These are phyloP conservation scores for Notocelia uddmanniana DNA, from an alignment of 2,888 invertebrate genomes.

Conservation along the genomic window DNA sequence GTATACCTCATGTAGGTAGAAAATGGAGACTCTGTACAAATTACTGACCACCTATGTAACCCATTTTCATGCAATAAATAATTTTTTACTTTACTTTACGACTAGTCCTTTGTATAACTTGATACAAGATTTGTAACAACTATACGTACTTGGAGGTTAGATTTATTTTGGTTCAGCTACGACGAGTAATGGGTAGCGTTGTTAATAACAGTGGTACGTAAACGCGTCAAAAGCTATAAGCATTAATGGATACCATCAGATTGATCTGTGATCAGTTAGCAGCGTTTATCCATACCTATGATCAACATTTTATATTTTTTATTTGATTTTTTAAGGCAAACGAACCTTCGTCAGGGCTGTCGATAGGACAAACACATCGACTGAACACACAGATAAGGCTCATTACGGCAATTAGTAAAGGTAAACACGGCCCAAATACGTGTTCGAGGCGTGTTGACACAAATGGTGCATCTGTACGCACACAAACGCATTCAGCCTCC, in stretches of 20 bases:
- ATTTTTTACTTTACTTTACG: too few species aligned
- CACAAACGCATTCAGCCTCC: conserved; percentile 21
- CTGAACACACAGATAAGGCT: conserved; percentile 75
- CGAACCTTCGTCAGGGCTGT: conserved; percentile 66
- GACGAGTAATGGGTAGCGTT: not conserved
- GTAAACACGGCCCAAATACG: conserved; percentile 76
- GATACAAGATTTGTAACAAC: not conserved
- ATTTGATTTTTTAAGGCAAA: conserved; percentile 27
- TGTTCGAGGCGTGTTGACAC: conserved; percentile 55
- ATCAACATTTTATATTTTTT: conserved; percentile 10
- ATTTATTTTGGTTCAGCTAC: not conserved
- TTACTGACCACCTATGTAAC: too few species aligned
- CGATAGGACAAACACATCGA: conserved; percentile 71
- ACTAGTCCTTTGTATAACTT: not conserved
- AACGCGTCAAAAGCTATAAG: conserved; percentile 14
- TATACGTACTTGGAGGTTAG: not conserved
- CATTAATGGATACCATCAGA: conserved; percentile 6
- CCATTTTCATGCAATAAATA: too few species aligned
- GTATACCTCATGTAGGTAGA: too few species aligned
- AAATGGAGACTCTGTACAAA: too few species aligned
- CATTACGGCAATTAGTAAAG: conserved; percentile 80
- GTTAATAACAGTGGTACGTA: not conserved
- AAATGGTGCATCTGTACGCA: conserved; percentile 48
- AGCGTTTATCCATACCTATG: not conserved
- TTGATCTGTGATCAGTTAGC: conserved; percentile 20